Evolutionary conservation across 1,140 invertebrate genomes (phyloP), one percentile per base, ranked within the genome.

Genomic region (Atta texana): DNA sequence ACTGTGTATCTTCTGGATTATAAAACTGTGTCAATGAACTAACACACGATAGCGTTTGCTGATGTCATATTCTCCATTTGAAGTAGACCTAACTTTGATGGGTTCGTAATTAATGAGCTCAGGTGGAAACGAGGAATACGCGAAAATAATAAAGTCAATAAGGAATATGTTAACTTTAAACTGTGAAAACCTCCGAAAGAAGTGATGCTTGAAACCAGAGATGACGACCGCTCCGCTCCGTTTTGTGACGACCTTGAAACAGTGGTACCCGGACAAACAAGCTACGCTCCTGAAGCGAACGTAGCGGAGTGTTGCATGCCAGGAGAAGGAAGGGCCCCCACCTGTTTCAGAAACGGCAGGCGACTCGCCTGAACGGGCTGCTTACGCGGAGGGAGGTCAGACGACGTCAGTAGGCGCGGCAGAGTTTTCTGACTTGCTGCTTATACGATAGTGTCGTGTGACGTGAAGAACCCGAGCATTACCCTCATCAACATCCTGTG

Each of bases 351-450:
- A 63, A 68, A 74, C 49, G 85, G 18, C 87, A 76, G 80, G 55
- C 82, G 72, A 71, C 71, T 59, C 24, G 64, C 68, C 86, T 90
- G 85, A 89, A 87, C 88, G 71, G 75, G 59, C 87, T 88, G 91
- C 82, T 75, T 85, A 88, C 88, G 90, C 90, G 91, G 91, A 93
- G 92, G 87, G 92, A 93, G 91, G 85, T 88, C 66, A 92, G 91
- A 86, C 92, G 81, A 89, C 89, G 90, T 91, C 89, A 89, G 89
- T 92, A 94, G 93, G 93, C 93, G 93, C 93, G 93, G 93, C 93
- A 94, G 64, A 68, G 92, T 94, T 94, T 93, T 94, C 92, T 90
- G 92, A 94, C 91, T 69, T 51, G 92, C 88, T 88, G 91, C 91
- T 91, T 85, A 77, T 84, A 84, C 66, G 74, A 51, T 64, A 63